Conservation (phyloP, 2,888 invertebrate species). For the Aphodius granarius region DNA sequence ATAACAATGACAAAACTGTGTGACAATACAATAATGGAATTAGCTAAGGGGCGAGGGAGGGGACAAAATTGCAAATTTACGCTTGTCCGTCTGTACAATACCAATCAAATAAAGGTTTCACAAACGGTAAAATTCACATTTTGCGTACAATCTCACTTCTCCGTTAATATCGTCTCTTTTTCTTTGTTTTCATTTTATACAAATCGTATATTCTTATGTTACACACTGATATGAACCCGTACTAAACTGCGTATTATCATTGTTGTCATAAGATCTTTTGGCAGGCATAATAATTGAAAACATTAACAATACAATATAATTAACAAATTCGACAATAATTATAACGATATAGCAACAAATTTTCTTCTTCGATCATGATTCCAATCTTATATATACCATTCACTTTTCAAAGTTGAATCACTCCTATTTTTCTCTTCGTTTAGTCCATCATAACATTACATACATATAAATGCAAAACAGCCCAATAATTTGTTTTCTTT, state of each 20-base stretch:
- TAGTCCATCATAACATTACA: background rate
- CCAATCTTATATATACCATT: background rate
- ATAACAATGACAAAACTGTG: constrained; percentile 39
- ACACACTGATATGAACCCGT: constrained; percentile 13
- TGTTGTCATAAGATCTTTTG: constrained; percentile 37
- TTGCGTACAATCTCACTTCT: constrained; percentile 3
- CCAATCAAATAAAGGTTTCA: constrained; percentile 22
- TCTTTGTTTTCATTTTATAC: constrained; percentile 5
- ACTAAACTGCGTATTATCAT: constrained; percentile 31
- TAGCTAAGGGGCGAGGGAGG: constrained; percentile 37
- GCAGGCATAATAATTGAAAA: constrained; percentile 31
- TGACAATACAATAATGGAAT: constrained; percentile 34
- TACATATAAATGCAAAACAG: background rate
- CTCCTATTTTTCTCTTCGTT: background rate
- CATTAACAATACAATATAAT: constrained; percentile 40
- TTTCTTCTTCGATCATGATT: constrained; percentile 31
- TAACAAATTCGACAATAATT: constrained; percentile 29
- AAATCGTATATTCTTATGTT: constrained; percentile 19
- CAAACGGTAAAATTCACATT: constrained; percentile 18
- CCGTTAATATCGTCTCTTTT: background rate
- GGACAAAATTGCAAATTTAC: constrained; percentile 33
- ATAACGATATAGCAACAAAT: constrained; percentile 52
- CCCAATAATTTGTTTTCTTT: constrained; percentile 4
- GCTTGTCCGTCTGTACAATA: constrained; percentile 25
- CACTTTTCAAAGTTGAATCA: too few relatives aligned